Evolutionary conservation across 2,888 invertebrate species (phyloP).

Genomic region (Dryococelus australis): DNA sequence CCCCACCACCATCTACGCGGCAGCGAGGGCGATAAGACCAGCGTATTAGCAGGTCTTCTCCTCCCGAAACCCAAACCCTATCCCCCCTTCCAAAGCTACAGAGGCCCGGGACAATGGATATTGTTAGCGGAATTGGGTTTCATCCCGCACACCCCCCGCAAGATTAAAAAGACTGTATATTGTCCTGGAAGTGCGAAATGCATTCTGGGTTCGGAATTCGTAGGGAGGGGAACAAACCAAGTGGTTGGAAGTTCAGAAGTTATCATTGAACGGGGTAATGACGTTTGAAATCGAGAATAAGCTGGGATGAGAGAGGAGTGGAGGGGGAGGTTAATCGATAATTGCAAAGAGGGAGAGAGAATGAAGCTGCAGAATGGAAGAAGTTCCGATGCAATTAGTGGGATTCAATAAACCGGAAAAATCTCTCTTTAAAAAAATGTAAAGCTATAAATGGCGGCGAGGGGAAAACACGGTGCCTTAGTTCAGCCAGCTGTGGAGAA

Average conservation of each 20-base stretch:
- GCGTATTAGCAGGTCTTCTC: neutral
- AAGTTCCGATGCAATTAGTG: constrained; percentile 16
- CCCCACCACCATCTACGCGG: neutral
- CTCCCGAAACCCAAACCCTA: neutral
- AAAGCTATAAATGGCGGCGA: neutral
- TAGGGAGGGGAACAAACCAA: neutral
- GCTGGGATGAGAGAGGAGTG: neutral
- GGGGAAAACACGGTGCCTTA: neutral
- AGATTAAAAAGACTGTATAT: neutral
- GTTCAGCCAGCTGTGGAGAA: neutral
- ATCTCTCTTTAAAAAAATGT: constrained; percentile 4
- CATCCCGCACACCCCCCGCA: neutral
- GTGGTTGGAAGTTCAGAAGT: constrained; percentile 24
- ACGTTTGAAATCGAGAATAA: constrained; percentile 27
- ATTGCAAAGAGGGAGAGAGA: neutral
- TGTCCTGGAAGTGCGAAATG: constrained; percentile 1
- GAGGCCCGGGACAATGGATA: constrained; percentile 1
- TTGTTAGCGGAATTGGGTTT: constrained; percentile 17
- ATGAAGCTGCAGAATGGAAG: neutral
- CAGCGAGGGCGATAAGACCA: neutral
- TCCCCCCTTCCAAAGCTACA: neutral
- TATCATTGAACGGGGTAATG: constrained; percentile 23
- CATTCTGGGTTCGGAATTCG: constrained; percentile 16
- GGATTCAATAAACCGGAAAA: constrained; percentile 7
- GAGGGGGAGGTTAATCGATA: constrained; percentile 11